Evolutionary conservation across 2,797 vertebrate genomes (phyloP).

Genomic region (Falco columbarius): DNA sequence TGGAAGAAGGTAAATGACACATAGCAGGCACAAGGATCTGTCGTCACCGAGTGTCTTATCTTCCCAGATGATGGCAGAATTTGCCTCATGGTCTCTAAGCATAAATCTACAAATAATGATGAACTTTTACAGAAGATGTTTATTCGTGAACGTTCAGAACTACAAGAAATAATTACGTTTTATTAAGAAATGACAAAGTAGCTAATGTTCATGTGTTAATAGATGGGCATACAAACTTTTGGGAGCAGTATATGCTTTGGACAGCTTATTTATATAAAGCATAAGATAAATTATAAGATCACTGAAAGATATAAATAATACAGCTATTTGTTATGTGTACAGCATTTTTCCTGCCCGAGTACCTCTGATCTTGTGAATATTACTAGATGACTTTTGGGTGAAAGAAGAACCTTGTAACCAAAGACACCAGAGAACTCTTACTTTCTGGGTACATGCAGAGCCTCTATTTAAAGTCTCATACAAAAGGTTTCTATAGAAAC

Average conservation of each 20-base stretch:
- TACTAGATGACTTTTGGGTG: neutral
- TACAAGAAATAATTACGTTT: neutral
- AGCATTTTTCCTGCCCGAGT: neutral
- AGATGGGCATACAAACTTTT: neutral
- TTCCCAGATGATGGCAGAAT: neutral
- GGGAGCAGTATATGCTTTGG: neutral
- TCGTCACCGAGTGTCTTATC: neutral
- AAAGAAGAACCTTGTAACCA: neutral
- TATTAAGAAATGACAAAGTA: neutral
- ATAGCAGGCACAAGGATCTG: neutral
- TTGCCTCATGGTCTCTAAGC: neutral
- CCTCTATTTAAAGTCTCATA: conserved; percentile 46
- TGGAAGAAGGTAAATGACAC: neutral
- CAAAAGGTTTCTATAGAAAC: conserved; percentile 65
- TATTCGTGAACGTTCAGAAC: neutral
- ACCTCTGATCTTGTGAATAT: neutral
- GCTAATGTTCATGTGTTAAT: neutral
- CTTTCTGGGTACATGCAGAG: neutral
- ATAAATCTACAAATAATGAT: neutral
- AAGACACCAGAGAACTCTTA: conserved; percentile 19
- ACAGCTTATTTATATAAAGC: neutral
- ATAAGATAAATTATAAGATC: neutral
- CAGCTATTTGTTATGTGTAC: neutral
- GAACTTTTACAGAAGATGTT: neutral
- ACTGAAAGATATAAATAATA: neutral